These are phyloP conservation scores for Brotula barbata DNA, from an alignment of 2,797 vertebrate genomes.

Conservation along the genomic window DNA sequence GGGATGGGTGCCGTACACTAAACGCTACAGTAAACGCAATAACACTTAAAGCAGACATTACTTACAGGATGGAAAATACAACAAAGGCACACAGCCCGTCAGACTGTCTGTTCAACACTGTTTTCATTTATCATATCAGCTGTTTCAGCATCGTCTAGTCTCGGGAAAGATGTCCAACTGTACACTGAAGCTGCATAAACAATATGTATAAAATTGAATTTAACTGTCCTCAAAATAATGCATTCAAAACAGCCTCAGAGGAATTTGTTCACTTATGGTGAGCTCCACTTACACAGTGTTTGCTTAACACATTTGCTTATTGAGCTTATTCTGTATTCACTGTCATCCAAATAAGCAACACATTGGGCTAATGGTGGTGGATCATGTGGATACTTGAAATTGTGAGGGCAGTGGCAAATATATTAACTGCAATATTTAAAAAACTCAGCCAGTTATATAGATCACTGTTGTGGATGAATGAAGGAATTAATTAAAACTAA, in stretches of 20 bases:
- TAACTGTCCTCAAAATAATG: background rate
- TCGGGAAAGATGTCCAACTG: background rate
- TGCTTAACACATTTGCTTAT: background rate
- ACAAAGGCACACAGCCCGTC: background rate
- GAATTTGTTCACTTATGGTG: background rate
- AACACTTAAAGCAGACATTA: no score
- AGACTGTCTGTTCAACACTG: background rate
- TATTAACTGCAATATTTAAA: conserved; percentile 31
- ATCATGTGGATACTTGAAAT: conserved; percentile 28
- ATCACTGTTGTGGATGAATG: conserved; percentile 15
- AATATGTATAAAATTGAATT: background rate
- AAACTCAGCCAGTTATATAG: conserved; percentile 2
- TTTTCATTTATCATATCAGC: background rate
- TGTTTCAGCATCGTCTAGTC: background rate
- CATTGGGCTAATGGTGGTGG: conserved; percentile 26
- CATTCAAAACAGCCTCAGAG: background rate
- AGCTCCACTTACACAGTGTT: background rate
- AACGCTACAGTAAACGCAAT: background rate
- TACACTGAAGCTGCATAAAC: background rate
- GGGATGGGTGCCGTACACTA: background rate
- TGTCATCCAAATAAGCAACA: conserved; percentile 23
- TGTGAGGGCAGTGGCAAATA: background rate
- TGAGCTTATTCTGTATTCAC: background rate
- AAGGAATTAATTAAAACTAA: conserved; percentile 23
- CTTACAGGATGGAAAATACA: background rate